Evolutionary conservation across 2,888 invertebrate genomes (phyloP), one percentile per base, ranked within the genome.

Genomic region (Thysanoteuthis rhombus): DNA sequence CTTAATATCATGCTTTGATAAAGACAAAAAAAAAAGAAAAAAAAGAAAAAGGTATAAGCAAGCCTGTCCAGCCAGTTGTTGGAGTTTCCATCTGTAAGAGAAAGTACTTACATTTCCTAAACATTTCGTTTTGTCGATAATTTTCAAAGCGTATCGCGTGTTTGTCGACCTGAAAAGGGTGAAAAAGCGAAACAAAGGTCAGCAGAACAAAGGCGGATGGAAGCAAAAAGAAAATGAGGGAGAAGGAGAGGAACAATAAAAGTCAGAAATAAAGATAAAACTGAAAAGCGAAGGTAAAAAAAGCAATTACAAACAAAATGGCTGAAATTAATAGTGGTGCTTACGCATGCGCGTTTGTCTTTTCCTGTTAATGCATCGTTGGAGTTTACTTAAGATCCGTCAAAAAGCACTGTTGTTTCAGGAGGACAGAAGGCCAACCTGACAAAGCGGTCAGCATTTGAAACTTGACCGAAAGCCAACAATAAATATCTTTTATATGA

Each of bases 101-200:
- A 12, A 75, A 16, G 42, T 47, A 93, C 95, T 94, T 94, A 97
- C 97, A 96, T 98, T 97, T 94, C 99, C 99, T 97, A 98, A 98
- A 97, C 99, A 99, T 97, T 99, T 99, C 94, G 98, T 98, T 97
- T 99, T 99, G 97, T 99, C 99, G 95, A 99, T 99, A 94, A 99
- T 98, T 98, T 99, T 99, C 95, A 99, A 97, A 45, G 99, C 99
- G 97, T 98, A 99, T 95, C 98, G 98, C 95, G 98, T 97, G 95
- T 98, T 98, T 89, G 98, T 98, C 94, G 97, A 97, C 96, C 98
- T 98, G 97, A 96, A 95, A 95, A 94, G 93, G 92, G 94, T 94
- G 93, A 94, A 90, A n/a, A 45, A 58, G 39, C 92, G 45, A 19
- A 22, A 28, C 75, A 93, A 93, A 93, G 47, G n/a, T 58, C 32